Conservation (phyloP, 2,113 vertebrate genomes). For the Psittacara wagleri region DNA sequence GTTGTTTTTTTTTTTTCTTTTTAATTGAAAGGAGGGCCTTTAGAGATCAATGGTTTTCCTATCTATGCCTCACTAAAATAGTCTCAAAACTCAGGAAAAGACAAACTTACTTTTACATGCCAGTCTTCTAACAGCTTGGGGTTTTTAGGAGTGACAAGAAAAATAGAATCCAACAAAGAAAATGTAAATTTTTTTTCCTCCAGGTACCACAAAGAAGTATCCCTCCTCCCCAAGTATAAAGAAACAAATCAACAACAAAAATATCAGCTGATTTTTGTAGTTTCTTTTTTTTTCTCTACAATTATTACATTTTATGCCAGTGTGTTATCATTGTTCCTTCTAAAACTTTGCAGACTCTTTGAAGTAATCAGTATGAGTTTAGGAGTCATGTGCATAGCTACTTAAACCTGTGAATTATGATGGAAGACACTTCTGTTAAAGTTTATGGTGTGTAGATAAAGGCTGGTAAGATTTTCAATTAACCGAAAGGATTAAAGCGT, state of each 20-base stretch:
- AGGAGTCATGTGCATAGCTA: background rate
- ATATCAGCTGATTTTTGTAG: background rate
- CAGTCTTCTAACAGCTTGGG: background rate
- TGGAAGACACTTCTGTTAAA: constrained; percentile 13
- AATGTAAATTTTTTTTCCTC: background rate
- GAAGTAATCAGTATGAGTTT: background rate
- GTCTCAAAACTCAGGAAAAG: background rate
- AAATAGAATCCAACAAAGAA: background rate
- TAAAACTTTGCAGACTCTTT: background rate
- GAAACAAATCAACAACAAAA: background rate
- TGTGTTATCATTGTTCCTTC: background rate
- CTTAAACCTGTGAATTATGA: constrained; percentile 14
- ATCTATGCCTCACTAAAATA: background rate
- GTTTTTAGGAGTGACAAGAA: background rate
- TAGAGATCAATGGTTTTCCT: background rate
- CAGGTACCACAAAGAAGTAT: background rate
- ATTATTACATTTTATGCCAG: background rate
- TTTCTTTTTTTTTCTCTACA: background rate
- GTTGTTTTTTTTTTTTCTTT: background rate
- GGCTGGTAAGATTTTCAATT: constrained; percentile 35
- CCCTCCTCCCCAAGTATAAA: background rate
- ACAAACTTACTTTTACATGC: background rate
- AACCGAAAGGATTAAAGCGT: constrained; percentile 27
- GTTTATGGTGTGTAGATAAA: background rate
- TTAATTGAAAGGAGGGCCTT: background rate